Percentiles rank a stretch among this genome's conserved stretches.
phyloP scores from a whole-genome alignment of 2,797 vertebrate species.

The Alauda arvensis region DNA sequence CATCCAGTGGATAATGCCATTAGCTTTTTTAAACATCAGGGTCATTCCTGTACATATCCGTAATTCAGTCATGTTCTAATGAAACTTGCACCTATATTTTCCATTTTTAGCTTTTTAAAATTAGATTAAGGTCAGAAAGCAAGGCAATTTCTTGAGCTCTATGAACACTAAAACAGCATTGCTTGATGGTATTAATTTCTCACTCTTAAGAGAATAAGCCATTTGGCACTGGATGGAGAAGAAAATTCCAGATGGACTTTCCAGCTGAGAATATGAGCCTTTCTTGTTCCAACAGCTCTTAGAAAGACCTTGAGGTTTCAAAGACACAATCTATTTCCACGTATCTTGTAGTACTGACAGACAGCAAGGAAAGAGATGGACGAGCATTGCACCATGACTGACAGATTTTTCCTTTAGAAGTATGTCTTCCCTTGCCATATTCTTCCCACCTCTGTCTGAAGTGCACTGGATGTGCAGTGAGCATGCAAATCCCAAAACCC shows the following conservation, averaged over 20 bases:
- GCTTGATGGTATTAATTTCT: not conserved
- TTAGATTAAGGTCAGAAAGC: not conserved
- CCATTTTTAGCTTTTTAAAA: not conserved
- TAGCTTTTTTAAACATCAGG: slow-evolving; percentile 10
- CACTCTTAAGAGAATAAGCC: not conserved
- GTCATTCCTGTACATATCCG: not conserved
- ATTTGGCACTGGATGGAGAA: not conserved
- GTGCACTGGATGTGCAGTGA: slow-evolving; percentile 23
- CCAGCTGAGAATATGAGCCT: not conserved
- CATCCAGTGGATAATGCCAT: not conserved
- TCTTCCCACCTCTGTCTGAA: slow-evolving; percentile 10
- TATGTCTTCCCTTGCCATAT: not conserved
- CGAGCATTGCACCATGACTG: slow-evolving; percentile 3
- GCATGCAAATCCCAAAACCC: slow-evolving; percentile 44
- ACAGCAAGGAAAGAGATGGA: slow-evolving; percentile 18
- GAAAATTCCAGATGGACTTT: slow-evolving; percentile 18
- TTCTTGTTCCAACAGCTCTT: not conserved
- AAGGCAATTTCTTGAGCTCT: not conserved
- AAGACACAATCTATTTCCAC: slow-evolving; percentile 41
- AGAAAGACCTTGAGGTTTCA: slow-evolving; percentile 50
- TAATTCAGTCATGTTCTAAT: not conserved
- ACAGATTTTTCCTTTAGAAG: slow-evolving; percentile 43
- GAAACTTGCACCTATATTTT: not conserved
- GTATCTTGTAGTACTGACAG: slow-evolving; percentile 3
- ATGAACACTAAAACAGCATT: not conserved